Evolutionary conservation across 2,888 invertebrate genomes (phyloP), one percentile per base, ranked within the genome.

Genomic region (Antheraea yamamai): DNA sequence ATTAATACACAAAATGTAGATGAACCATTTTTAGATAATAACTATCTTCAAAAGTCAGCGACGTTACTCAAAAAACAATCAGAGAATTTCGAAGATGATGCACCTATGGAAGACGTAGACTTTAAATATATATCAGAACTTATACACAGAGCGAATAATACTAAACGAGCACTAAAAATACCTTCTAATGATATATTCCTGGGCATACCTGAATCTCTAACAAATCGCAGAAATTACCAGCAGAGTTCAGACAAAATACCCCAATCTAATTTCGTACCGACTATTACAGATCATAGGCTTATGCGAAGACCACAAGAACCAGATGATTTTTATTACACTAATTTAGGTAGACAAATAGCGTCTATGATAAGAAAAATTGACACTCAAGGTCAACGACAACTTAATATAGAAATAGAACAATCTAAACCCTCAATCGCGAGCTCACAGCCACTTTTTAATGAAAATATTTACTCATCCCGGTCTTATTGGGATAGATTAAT

Each of bases 401-500:
- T 88, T 16, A 84, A 87, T 77, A 83, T 88, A 74, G 84, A 89
- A 81, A 81, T 88, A 76, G 85, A 88, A 77, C 81, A 81, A 75
- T 74, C 80, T 10, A 78, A 79, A 61, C 72, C 76, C n/a, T 80
- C 82, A 75, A 75, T 76, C 39, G 80, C 81, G 8, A 77, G 80
- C 51, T 30, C 64, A 30, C 83, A 87, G 75, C 81, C 88, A 2
- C 81, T 90, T 58, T 85, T 91, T 72, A 87, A 85, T 75, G 87
- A 89, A 76, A 86, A 88, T 58, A 83, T 79, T 74, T 87, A 86
- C 78, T 79, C 85, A 2, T 88, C 92, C 18, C 84, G 84, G 61
- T 89, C 92, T 6, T 92, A 88, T 81, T 94, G 93, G 93, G 94
- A 94, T 75, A 87, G 94, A 79, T 91, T 88, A 74, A 88, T 91